Conservation (phyloP, 2,113 vertebrate genomes). For the Emydocephalus ijimae region DNA sequence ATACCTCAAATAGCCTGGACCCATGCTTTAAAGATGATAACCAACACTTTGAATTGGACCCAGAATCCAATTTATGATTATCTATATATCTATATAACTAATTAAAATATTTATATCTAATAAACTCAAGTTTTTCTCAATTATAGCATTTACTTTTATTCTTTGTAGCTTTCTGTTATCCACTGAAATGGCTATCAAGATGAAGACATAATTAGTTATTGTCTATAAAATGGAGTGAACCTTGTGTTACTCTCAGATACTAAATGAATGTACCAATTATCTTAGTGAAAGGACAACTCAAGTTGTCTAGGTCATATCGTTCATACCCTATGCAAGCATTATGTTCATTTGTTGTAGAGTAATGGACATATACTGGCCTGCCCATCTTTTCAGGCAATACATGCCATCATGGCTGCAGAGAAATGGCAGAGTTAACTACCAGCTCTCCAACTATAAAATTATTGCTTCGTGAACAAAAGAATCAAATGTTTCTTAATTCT, state of each 20-base stretch:
- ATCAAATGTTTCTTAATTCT: constrained; percentile 31
- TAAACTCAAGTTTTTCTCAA: background rate
- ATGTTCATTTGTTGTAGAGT: constrained; percentile 7
- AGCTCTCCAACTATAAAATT: constrained; percentile 7
- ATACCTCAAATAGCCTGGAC: background rate
- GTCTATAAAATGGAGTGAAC: background rate
- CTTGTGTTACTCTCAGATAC: background rate
- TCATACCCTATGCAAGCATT: background rate
- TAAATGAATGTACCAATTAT: background rate
- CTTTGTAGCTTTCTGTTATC: background rate
- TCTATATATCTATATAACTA: too few species aligned
- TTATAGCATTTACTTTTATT: background rate
- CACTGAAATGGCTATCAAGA: background rate
- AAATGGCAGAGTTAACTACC: background rate
- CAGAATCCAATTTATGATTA: background rate
- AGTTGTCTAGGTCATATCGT: constrained; percentile 15
- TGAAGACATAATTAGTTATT: background rate
- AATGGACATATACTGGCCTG: constrained; percentile 9
- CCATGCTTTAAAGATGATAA: background rate
- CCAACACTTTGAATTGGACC: background rate
- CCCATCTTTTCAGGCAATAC: constrained; percentile 14
- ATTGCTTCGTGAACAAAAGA: constrained; percentile 13
- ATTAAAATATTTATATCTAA: background rate
- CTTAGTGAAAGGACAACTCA: background rate
- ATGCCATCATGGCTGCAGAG: background rate